Base-by-base conservation (phyloP, 2,888 invertebrate genomes). In the Coremacera marginata region DNA sequence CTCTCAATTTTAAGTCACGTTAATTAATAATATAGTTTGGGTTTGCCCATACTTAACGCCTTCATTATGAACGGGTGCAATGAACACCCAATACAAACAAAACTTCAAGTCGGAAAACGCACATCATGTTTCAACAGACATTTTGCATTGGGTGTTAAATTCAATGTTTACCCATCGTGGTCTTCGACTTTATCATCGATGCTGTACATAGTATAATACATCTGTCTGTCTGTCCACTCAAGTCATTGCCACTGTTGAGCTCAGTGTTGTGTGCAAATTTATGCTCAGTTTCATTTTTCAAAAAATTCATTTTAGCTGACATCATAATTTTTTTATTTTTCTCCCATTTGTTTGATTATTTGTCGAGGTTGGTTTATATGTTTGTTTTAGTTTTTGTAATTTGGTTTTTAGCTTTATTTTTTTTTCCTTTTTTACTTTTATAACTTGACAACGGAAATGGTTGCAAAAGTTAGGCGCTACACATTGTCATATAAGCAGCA, bases 281-380 rank as follows among this genome's bases (percentile, higher is more conserved):
- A n/a, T 27, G 44, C 37, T 72, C 62, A 27, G 72, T 57, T 62
- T 60, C 60, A 62, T 49, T 72, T 60, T 72, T 72, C 62, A 62
- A 62, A 63, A 72, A 72, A 62, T 62, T 62, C 60, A 62, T 62
- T 72, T 72, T 27, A 72, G 72, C 72, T 72, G 72, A 72, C 72
- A 72, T 72, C 72, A 72, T 62, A 71, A 22, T 70, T 55, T 70
- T 31, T 62, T 25, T 52, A 52, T 49, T 11, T 1, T 60, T 71
- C 70, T 31, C 55, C 19, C 52, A 31, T 55, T 52, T 55, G 19
- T 67, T 44, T 67, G 63, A 63, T 63, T 63, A 51, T 68, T 49
- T 51, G 68, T 51, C 49, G 25, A 68, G 49, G 68, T 68, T 67
- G 44, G 44, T 22, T 55, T 55, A 5, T 55, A 22, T 22, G 19